Evolutionary conservation across 1,140 invertebrate genomes (phyloP).

Genomic region (Scaptomyza montana): DNA sequence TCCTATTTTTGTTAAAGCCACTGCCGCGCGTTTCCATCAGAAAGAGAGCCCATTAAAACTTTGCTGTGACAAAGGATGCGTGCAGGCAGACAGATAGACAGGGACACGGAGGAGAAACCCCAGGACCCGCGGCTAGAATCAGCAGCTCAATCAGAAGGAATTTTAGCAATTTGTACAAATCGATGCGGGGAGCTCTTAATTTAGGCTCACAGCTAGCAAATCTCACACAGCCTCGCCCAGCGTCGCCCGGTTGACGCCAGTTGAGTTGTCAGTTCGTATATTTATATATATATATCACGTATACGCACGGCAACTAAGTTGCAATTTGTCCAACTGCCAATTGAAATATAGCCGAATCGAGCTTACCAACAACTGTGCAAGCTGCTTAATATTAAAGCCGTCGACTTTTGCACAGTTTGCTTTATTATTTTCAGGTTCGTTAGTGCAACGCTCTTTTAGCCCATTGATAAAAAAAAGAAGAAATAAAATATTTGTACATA

Average conservation of each 20-base stretch:
- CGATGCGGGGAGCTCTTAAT: slow-evolving; percentile 23
- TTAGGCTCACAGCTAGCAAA: background rate
- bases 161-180: slow-evolving; percentile 42
- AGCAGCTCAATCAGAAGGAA: slow-evolving; percentile 27
- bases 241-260: too few species aligned
- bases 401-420: slow-evolving; percentile 27
- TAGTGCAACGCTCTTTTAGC: background rate
- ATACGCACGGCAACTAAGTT: slow-evolving; percentile 9
- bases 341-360: slow-evolving; percentile 2
- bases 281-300: background rate
- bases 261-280: too few species aligned
- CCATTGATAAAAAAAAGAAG: slow-evolving; percentile 18
- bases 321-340: slow-evolving; percentile 9
- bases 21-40: background rate
- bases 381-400: slow-evolving; percentile 6
- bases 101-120: background rate
- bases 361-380: slow-evolving; percentile 5
- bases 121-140: slow-evolving; percentile 11
- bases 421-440: slow-evolving; percentile 23
- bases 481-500: background rate
- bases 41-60: slow-evolving; percentile 42
- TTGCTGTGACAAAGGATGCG: slow-evolving; percentile 7
- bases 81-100: background rate
- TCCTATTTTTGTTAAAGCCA: slow-evolving; percentile 26
- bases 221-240: too few species aligned